Conservation (phyloP, 2,888 invertebrate species). For the Griposia aprilina region DNA sequence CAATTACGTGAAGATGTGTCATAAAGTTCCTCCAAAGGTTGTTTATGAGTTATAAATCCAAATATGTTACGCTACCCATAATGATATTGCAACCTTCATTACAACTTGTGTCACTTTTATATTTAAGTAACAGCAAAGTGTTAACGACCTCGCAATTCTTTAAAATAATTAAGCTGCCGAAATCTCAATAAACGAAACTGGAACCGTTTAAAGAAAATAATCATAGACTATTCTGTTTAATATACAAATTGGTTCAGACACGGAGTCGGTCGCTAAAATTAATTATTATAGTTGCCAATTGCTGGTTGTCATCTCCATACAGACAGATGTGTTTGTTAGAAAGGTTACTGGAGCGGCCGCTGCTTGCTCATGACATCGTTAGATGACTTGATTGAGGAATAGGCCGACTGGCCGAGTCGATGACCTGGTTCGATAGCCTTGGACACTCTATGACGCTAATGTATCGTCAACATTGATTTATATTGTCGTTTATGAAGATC, state of each 20-base stretch:
- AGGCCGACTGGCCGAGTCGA: constrained; percentile 46
- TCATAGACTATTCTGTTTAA: constrained; percentile 64
- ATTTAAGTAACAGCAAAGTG: background rate
- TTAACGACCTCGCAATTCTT: constrained; percentile 6
- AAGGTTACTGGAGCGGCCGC: constrained; percentile 79
- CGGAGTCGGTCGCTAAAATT: constrained; percentile 79
- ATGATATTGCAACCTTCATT: background rate
- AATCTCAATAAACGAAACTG: constrained; percentile 70
- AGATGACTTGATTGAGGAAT: constrained; percentile 47
- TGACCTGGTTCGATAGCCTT: constrained; percentile 69
- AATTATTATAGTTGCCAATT: constrained; percentile 83
- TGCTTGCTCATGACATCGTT: constrained; percentile 65
- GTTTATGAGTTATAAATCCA: background rate
- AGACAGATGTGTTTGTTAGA: constrained; percentile 77
- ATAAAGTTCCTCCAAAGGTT: background rate
- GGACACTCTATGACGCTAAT: constrained; percentile 56
- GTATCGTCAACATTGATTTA: constrained; percentile 59
- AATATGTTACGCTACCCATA: background rate
- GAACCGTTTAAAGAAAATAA: background rate
- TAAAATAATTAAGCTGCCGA: constrained; percentile 37
- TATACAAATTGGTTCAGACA: constrained; percentile 76
- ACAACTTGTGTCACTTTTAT: background rate
- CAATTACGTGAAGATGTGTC: too few relatives aligned
- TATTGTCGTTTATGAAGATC: constrained; percentile 50
- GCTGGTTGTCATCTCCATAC: constrained; percentile 82